Base-by-base conservation (phyloP, 2,113 vertebrate species). In the Vulpes lagopus region DNA sequence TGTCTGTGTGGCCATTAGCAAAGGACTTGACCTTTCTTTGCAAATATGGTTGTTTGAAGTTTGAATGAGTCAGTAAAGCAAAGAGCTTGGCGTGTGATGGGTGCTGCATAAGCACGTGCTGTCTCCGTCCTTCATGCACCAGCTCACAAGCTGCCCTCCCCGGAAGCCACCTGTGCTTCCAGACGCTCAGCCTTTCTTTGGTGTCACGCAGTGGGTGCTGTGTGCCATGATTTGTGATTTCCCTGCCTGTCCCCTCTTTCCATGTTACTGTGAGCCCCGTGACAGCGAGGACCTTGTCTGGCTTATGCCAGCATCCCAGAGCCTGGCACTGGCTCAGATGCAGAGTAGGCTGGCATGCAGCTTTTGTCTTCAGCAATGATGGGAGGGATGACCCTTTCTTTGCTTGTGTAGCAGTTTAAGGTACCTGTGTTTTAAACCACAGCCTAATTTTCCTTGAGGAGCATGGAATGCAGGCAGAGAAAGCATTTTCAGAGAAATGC, bases 71-170 rank as follows among this genome's bases (percentile, higher is more conserved):
- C 60, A 27, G 74, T 35, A 19, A 8, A 85, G 35, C 20, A 20
- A 11, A 1, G n/a, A 25, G 7, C 16, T 10, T 2, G n/a, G 67
- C 8, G 0, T 0, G 14, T 15, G 11, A 9, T 0, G 1, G 93
- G 35, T 3, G 23, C 27, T 19, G 15, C 4, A 1, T 7, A 0
- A 1, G 30, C 17, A 1, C 2, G 11, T 2, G 59, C 32, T 2
- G 1, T 38, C 12, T 0, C 49, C 17, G n/a, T 17, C 93, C 32
- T 16, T 23, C 2, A 5, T 0, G 11, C 14, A 4, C 30, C 9
- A 4, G 53, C 9, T 0, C 12, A 0, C 23, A 3, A 15, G 81
- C 81, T 3, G 25, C 64, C 81, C 6, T 35, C 32, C 6, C 69
- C 10, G 1, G 51, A 35, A 59, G 71, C 53, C 71, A 3, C 32